Evolutionary conservation across 1,140 invertebrate species (phyloP), one percentile per base, ranked within the genome.

Genomic region (Euschistus heros): DNA sequence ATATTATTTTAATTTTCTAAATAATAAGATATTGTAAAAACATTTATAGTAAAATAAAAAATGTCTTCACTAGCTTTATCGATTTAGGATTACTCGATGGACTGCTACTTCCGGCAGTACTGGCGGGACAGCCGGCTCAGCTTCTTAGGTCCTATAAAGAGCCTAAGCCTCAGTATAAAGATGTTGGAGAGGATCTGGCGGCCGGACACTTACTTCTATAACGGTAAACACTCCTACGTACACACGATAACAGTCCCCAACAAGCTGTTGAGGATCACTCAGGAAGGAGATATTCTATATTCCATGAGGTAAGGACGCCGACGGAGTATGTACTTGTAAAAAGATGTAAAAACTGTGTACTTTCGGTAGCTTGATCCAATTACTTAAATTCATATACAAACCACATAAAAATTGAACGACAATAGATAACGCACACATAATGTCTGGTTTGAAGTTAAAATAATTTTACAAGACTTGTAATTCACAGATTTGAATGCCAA

Each of bases 231-330:
- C 62, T 94, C 91, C 13, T 92, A 95, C 70, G 86, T 95, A 26
- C 95, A 97, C 75, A 95, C 92, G 1, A 94, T 97, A 63, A 97
- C 95, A 0, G 89, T 90, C 4, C 94, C 94, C 0, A 98, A 98
- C 75, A 94, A 95, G 74, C 80, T 98, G 65, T 78, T 98, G 0
- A 78, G 94, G 63, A 89, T 97, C 52, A 85, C 81, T 71, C 88
- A 89, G 73, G 87, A 96, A 71, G 94, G 94, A 1, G 87, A 91
- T 69, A 92, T 98, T 68, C 80, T 96, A 17, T 96, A 96, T 75
- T 97, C 94, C 2, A 92, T 93, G 86, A 87, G 94, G 92, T 94
- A 76, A 18, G 18, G n/a, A 33, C 55, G 15, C n/a, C 8, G 6
- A 10, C 13, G 6, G 13, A 13, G 27, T 62, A 24, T 2, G 57